phyloP scores from a whole-genome alignment of 35 echinoderm and acorn worm genomes.

The Acanthaster planci region DNA sequence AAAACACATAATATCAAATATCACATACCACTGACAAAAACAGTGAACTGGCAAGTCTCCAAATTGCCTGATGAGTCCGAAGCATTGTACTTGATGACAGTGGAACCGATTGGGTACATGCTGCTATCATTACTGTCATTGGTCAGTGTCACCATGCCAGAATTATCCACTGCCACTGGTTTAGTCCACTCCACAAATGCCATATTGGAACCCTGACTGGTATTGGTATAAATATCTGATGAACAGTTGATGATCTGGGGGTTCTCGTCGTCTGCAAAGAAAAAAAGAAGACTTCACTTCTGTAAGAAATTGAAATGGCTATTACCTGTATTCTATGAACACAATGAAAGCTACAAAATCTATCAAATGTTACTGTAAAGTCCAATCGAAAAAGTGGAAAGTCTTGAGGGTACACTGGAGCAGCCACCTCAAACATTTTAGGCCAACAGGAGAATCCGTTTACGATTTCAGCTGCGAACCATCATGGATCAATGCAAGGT shows the following conservation, averaged over 20 bases:
- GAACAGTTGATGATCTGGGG: slow-evolving; percentile 46
- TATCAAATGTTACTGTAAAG: too few species aligned
- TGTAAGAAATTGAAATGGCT: too few species aligned
- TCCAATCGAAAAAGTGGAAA: too few species aligned
- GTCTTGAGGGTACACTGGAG: too few species aligned
- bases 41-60: slow-evolving; percentile 35
- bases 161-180: slow-evolving; percentile 57
- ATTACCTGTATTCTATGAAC: too few species aligned
- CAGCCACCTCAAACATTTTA: too few species aligned
- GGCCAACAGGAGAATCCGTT: too few species aligned
- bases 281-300: not conserved
- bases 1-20: too few species aligned
- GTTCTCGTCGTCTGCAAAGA: slow-evolving; percentile 48
- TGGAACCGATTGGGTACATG: slow-evolving; percentile 43
- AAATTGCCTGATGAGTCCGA: slow-evolving; percentile 54
- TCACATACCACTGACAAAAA: slow-evolving; percentile 54
- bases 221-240: slow-evolving; percentile 2
- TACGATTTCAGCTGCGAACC: too few species aligned
- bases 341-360: too few species aligned
- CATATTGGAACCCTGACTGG: not conserved
- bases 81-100: slow-evolving; percentile 51
- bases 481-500: too few species aligned
- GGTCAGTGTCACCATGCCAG: slow-evolving; percentile 23
- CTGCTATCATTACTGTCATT: not conserved
- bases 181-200: slow-evolving; percentile 38